A percentile compares a stretch with the other conserved stretches of the same genome.
Evolutionary conservation across 2,888 invertebrate genomes (phyloP).

Genomic region (Rhagium mordax): DNA sequence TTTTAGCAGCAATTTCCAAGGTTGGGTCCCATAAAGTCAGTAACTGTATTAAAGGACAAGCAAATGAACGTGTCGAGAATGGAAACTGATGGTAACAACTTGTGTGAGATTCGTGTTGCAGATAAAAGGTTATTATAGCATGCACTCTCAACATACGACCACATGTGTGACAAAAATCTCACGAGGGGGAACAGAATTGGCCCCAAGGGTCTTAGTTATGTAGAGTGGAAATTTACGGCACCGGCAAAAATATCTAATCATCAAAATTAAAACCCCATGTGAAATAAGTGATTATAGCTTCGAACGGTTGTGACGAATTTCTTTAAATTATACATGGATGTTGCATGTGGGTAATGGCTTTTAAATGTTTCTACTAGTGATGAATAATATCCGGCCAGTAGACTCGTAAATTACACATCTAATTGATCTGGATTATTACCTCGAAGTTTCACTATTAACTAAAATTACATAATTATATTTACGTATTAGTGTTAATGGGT

Average conservation of each 20-base stretch:
- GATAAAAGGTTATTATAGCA: constrained; percentile 63
- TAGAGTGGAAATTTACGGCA: constrained; percentile 16
- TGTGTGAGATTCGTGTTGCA: constrained; percentile 57
- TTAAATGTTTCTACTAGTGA: constrained; percentile 52
- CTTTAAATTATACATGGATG: constrained; percentile 43
- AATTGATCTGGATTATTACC: constrained; percentile 41
- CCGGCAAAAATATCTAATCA: constrained; percentile 24
- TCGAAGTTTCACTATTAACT: constrained; percentile 28
- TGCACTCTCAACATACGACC: constrained; percentile 47
- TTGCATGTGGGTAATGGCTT: constrained; percentile 55
- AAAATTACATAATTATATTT: constrained; percentile 32
- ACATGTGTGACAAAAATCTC: constrained; percentile 59
- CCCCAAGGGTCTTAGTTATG: constrained; percentile 32
- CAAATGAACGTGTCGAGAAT: constrained; percentile 61
- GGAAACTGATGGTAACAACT: constrained; percentile 61
- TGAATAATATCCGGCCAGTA: constrained; percentile 54
- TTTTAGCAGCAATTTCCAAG: background rate
- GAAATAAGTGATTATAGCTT: constrained; percentile 33
- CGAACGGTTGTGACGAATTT: constrained; percentile 40
- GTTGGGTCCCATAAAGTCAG: background rate
- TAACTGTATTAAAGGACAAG: constrained; percentile 46
- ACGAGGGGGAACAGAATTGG: constrained; percentile 43
- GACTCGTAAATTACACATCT: constrained; percentile 50
- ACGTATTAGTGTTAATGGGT: constrained; percentile 21
- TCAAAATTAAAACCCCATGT: constrained; percentile 30